phyloP scores from a whole-genome alignment of 2,113 vertebrate species.

The Brachypteracias leptosomus region DNA sequence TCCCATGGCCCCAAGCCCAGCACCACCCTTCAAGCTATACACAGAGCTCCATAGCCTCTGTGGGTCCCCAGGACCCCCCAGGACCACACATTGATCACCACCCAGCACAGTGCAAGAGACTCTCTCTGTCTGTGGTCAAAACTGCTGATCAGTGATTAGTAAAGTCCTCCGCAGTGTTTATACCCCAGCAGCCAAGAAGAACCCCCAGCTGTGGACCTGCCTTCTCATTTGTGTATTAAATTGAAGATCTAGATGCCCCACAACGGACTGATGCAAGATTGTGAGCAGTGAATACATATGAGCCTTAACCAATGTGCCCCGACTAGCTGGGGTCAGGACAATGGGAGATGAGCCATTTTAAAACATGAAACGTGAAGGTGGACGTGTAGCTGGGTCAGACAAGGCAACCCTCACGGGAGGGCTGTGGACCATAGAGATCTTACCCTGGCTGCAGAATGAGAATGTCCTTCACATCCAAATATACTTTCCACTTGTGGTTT shows the following conservation, averaged over 20 bases:
- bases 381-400: accelerated
- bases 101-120: not conserved
- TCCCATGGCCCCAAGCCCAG: not conserved
- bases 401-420: accelerated
- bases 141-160: not conserved
- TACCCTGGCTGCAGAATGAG: not conserved
- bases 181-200: not conserved
- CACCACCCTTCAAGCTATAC: not conserved
- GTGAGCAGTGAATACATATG: accelerated
- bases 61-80: not conserved
- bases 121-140: not conserved
- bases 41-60: not conserved
- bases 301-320: not conserved
- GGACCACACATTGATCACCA: not conserved
- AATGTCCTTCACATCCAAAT: not conserved
- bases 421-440: accelerated
- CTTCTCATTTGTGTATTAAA: not conserved
- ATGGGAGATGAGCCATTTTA: accelerated
- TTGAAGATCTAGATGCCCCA: not conserved
- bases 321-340: not conserved
- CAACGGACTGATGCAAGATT: not conserved
- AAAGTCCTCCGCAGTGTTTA: not conserved
- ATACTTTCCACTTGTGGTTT: not conserved
- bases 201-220: not conserved
- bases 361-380: not conserved